Evolutionary conservation across 2,888 invertebrate genomes (phyloP).

Genomic region (Lepidocyrtinus sp.): DNA sequence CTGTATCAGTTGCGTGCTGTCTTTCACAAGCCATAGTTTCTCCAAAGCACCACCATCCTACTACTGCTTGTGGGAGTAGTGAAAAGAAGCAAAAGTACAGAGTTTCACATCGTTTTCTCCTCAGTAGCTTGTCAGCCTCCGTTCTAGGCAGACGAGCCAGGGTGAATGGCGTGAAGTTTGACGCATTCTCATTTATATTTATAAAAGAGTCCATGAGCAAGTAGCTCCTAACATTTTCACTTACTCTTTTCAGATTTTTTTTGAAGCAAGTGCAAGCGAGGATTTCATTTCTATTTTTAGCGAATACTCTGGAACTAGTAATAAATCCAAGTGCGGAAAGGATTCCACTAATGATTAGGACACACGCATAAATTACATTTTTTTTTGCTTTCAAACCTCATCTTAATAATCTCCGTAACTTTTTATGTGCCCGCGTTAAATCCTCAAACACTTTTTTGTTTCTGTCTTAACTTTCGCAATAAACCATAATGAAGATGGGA

Average conservation of each 20-base stretch:
- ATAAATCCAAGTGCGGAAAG: conserved; percentile 9
- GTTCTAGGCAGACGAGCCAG: conserved; percentile 11
- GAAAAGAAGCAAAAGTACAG: background rate
- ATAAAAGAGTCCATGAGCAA: too few relatives aligned
- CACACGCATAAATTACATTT: conserved; percentile 12
- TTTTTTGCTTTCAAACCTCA: too few relatives aligned
- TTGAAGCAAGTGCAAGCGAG: background rate
- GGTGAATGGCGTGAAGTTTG: background rate
- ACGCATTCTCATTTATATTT: conserved; percentile 15
- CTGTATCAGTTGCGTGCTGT: background rate
- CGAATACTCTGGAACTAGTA: background rate
- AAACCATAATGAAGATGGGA: conserved; percentile 10
- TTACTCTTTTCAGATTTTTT: too few relatives aligned
- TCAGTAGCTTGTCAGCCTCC: conserved; percentile 13
- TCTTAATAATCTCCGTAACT: too few relatives aligned
- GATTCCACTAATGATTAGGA: conserved; percentile 12
- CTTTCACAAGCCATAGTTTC: background rate
- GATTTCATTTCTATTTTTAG: conserved; percentile 18
- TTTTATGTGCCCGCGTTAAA: too few relatives aligned
- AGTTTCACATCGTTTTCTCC: background rate
- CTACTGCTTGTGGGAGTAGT: conserved; percentile 11
- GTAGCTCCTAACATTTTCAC: too few relatives aligned
- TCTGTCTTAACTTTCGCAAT: too few relatives aligned
- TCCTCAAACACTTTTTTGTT: too few relatives aligned
- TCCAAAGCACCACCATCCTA: too few relatives aligned